Evolutionary conservation across 2,113 vertebrate species (phyloP), one percentile per base, ranked within the genome.

Genomic region (Sula dactylatra): DNA sequence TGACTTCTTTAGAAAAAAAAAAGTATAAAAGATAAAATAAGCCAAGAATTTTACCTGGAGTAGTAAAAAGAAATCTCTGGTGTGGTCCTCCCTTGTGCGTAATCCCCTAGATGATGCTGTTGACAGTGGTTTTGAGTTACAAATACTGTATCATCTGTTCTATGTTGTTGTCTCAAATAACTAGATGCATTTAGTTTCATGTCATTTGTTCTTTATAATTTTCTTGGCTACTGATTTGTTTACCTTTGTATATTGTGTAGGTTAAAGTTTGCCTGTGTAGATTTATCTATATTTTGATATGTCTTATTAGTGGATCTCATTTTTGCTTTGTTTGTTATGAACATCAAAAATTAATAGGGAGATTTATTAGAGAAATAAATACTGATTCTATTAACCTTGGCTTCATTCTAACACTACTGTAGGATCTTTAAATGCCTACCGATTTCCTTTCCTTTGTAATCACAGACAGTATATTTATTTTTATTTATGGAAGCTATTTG

Each of bases 401-500:
- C 29, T 91, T 89, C 9, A 8, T 94, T 82, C 64, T 95, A 59
- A 76, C 25, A 55, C 18, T 66, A 20, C 42, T 50, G 19, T 40
- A 82, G 29, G 40, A 49, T 76, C 69, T 94, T 90, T 72, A 86
- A 86, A 91, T 65, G 38, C 18, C 32, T 62, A 67, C 44, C 0
- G 0, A 82, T 56, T 86, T 88, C 38, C 54, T 87, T 92, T 89
- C 16, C 65, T 42, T 58, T 58, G 36, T 69, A 65, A 86, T 86
- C 91, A 47, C 61, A 74, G 64, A 31, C 42, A 81, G 59, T 82
- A 50, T 84, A 45, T 98, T 95, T 94, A 74, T 94, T 96, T 96
- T 95, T 97, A 93, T 91, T 94, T 86, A 91, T 94, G 84, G 54
- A 93, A 56, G 50, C 11, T 71, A 24, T 96, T 84, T 89, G 83